Evolutionary conservation across 2,888 invertebrate genomes (phyloP).

Genomic region (Sinelater perroti): DNA sequence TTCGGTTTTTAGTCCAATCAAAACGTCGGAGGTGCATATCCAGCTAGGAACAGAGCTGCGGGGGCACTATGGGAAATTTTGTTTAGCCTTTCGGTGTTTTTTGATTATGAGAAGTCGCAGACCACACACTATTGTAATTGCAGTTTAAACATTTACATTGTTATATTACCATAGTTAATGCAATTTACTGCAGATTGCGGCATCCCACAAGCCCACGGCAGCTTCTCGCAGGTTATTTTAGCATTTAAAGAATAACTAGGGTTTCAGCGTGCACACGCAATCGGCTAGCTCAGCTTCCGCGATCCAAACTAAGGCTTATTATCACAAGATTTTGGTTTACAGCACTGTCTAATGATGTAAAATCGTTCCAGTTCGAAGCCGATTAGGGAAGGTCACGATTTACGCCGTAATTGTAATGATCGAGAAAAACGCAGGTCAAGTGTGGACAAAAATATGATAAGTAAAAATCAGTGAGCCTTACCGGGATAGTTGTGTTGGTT

Average conservation of each 20-base stretch:
- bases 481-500: slow-evolving; percentile 36
- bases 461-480: slow-evolving; percentile 27
- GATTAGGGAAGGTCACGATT: too few relatives aligned
- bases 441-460: neutral
- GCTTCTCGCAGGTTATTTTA: neutral
- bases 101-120: neutral
- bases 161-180: slow-evolving; percentile 14
- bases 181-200: slow-evolving; percentile 4
- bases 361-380: too few relatives aligned
- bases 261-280: too few relatives aligned
- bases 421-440: slow-evolving; percentile 1
- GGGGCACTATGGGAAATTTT: too few relatives aligned
- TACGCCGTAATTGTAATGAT: neutral
- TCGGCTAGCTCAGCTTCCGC: too few relatives aligned
- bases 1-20: too few relatives aligned
- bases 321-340: too few relatives aligned
- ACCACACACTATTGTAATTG: slow-evolving; percentile 15
- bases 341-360: too few relatives aligned
- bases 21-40: too few relatives aligned
- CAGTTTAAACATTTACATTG: slow-evolving; percentile 14
- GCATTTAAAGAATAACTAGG: too few relatives aligned
- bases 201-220: neutral
- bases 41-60: too few relatives aligned
- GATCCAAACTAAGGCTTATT: too few relatives aligned
- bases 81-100: neutral